Percentiles rank a stretch among this genome's conserved stretches.
These are phyloP conservation scores for Aphaenogaster rudis DNA, from an alignment of 1,140 invertebrate species.

Conservation along the genomic window DNA sequence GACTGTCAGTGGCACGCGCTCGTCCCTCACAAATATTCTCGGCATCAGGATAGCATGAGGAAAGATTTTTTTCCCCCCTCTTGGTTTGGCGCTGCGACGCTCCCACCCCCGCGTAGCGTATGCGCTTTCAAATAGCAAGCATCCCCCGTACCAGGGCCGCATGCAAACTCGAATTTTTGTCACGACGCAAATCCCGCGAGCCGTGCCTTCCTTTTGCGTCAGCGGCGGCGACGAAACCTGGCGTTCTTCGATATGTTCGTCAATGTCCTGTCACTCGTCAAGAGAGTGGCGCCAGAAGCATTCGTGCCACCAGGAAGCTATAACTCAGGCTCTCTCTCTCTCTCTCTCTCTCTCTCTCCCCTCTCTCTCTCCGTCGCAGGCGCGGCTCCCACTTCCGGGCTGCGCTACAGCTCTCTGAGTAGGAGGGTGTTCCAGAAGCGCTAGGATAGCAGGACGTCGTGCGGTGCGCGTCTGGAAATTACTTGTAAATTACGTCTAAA, in stretches of 20 bases:
- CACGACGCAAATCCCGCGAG: not conserved
- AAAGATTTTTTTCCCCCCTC: conserved; percentile 51
- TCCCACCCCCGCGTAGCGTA: conserved; percentile 36
- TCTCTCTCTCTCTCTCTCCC: not conserved
- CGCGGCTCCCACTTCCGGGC: conserved; percentile 5
- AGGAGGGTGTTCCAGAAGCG: conserved; percentile 42
- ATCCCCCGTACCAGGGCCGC: conserved; percentile 77
- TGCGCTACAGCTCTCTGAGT: conserved; percentile 12
- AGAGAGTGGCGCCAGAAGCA: conserved; percentile 83
- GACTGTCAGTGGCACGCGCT: not conserved
- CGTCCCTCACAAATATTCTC: conserved; percentile 76
- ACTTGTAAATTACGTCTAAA: conserved; percentile 36
- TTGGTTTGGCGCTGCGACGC: not conserved
- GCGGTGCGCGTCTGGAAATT: conserved; percentile 20
- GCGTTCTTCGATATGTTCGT: conserved; percentile 64
- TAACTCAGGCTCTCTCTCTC: conserved; percentile 67
- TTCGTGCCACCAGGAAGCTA: conserved; percentile 81
- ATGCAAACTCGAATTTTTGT: conserved; percentile 58
- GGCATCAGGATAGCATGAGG: conserved; percentile 75
- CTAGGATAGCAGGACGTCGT: conserved; percentile 66
- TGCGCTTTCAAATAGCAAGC: conserved; percentile 70
- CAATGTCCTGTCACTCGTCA: conserved; percentile 83
- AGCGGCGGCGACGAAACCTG: not conserved
- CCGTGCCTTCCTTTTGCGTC: not conserved
- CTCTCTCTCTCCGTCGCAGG: not conserved